These are phyloP conservation scores for Cercocebus atys DNA, from an alignment of 2,113 vertebrate genomes.

Conservation along the genomic window DNA sequence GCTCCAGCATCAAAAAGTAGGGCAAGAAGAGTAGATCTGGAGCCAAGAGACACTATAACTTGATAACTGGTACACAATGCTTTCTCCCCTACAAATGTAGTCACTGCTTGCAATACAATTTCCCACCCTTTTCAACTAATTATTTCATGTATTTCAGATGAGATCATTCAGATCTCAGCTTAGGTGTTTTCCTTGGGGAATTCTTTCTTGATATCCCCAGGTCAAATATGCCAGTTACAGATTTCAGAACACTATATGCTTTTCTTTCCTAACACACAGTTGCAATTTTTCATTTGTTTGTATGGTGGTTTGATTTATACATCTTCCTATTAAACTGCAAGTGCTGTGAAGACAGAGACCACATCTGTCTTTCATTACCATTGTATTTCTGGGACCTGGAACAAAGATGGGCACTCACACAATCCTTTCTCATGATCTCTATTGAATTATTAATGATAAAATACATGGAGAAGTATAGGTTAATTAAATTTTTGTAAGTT, in stretches of 20 bases:
- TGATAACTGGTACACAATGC: not conserved
- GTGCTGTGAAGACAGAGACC: not conserved
- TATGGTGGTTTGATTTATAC: not conserved
- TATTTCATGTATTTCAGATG: not conserved
- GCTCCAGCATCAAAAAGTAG: not conserved
- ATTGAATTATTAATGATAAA: not conserved
- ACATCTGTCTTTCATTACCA: not conserved
- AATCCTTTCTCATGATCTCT: not conserved
- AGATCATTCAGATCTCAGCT: not conserved
- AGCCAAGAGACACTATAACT: not conserved
- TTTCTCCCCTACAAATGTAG: not conserved
- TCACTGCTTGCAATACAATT: not conserved
- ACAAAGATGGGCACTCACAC: not conserved
- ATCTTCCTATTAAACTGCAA: not conserved
- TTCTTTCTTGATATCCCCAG: not conserved
- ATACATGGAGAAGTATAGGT: not conserved
- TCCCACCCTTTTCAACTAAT: not conserved
- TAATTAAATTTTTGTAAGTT: not conserved
- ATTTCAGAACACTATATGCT: not conserved
- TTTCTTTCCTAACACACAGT: not conserved
- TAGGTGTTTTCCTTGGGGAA: not conserved
- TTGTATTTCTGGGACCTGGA: not conserved
- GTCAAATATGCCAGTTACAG: not conserved
- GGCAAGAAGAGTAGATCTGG: not conserved
- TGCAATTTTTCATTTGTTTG: not conserved